Evolutionary conservation across 2,797 vertebrate species (phyloP).

Genomic region (Gobionotothen gibberifrons): DNA sequence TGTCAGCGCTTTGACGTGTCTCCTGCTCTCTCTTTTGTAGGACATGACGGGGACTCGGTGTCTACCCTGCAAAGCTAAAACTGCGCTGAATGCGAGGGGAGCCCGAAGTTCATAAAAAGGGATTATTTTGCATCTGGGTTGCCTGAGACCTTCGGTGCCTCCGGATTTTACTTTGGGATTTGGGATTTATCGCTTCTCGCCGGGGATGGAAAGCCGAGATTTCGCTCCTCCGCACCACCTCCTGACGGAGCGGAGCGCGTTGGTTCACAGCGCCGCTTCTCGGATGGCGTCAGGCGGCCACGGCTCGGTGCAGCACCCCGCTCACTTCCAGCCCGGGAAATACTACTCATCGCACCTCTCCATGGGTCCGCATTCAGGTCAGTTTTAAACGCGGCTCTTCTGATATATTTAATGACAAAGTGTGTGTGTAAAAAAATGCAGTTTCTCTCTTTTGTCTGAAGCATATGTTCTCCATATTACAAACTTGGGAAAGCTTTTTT

Average conservation of each 20-base stretch:
- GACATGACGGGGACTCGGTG: conserved; percentile 84
- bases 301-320: conserved; percentile 89
- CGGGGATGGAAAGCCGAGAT: conserved; percentile 95
- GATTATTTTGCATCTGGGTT: conserved; percentile 85
- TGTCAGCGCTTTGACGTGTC: conserved; percentile 74
- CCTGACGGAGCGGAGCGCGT: conserved; percentile 90
- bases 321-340: conserved; percentile 93
- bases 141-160: conserved; percentile 77
- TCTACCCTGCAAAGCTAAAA: conserved; percentile 76
- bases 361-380: conserved; percentile 96
- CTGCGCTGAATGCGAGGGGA: conserved; percentile 80
- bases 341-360: conserved; percentile 93
- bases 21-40: conserved; percentile 78
- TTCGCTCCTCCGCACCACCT: conserved; percentile 95
- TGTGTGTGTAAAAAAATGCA: not conserved
- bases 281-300: conserved; percentile 87
- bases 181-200: conserved; percentile 84
- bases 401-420: conserved; percentile 16
- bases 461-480: conserved; percentile 59
- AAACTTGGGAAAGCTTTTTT: conserved; percentile 59
- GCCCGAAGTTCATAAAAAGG: conserved; percentile 83
- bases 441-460: conserved; percentile 40
- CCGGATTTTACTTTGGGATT: conserved; percentile 81
- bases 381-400: conserved; percentile 61
- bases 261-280: conserved; percentile 90